Evolutionary conservation across 2,888 invertebrate species (phyloP).

Genomic region (Campoplex nolae): DNA sequence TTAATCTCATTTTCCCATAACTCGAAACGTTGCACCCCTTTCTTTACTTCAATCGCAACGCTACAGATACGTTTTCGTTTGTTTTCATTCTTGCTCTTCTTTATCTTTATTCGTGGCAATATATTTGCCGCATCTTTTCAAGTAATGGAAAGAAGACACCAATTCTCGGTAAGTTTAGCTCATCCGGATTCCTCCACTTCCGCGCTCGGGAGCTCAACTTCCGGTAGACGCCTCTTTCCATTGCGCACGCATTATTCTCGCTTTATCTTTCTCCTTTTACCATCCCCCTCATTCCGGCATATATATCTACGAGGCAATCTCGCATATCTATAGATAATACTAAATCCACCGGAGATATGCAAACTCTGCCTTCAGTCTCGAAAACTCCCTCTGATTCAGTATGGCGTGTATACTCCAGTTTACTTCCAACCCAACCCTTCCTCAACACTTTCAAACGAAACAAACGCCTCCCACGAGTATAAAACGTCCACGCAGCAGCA

Average conservation of each 20-base stretch:
- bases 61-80: neutral
- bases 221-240: slow-evolving; percentile 56
- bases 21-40: neutral
- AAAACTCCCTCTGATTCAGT: slow-evolving; percentile 38
- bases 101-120: neutral
- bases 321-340: neutral
- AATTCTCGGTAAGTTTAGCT: slow-evolving; percentile 35
- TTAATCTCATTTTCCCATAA: neutral
- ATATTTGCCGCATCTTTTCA: slow-evolving; percentile 10
- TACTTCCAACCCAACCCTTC: slow-evolving; percentile 23
- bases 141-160: slow-evolving; percentile 48
- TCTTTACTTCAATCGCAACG: neutral
- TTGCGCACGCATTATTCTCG: slow-evolving; percentile 54
- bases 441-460: slow-evolving; percentile 35
- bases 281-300: neutral
- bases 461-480: slow-evolving; percentile 55
- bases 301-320: neutral
- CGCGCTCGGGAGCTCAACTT: slow-evolving; percentile 45
- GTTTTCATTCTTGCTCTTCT: neutral
- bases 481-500: slow-evolving; percentile 15
- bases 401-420: slow-evolving; percentile 11
- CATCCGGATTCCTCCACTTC: slow-evolving; percentile 33
- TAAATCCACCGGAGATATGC: slow-evolving; percentile 26
- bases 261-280: slow-evolving; percentile 31
- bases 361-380: slow-evolving; percentile 17